Conservation (phyloP, 1,140 invertebrate species). For the Vanessa atalanta region DNA sequence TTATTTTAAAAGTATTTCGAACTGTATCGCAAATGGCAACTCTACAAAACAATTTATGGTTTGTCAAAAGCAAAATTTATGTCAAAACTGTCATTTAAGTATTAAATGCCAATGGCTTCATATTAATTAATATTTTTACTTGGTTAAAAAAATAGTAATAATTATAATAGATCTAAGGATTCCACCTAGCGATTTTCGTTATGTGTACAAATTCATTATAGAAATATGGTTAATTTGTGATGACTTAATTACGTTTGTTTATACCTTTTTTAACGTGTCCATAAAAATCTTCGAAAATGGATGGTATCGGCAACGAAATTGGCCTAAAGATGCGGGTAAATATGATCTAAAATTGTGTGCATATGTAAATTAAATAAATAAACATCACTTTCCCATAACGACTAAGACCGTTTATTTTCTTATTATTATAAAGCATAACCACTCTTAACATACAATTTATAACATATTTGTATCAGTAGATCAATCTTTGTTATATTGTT, state of each 20-base stretch:
- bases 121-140: conserved; percentile 3
- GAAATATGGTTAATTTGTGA: not conserved
- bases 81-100: not conserved
- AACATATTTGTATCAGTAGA: too few relatives aligned
- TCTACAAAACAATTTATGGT: not conserved
- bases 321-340: conserved; percentile 85
- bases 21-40: not conserved
- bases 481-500: not conserved
- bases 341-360: not conserved
- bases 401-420: too few relatives aligned
- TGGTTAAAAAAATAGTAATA: not conserved
- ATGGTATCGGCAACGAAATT: conserved; percentile 83
- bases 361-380: not conserved
- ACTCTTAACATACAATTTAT: too few relatives aligned
- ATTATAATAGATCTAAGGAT: not conserved
- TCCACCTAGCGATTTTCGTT: not conserved
- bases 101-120: conserved; percentile 10
- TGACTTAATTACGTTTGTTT: not conserved
- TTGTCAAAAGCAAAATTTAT: not conserved
- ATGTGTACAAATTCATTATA: not conserved
- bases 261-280: conserved; percentile 1
- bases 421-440: too few relatives aligned
- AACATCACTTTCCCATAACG: not conserved
- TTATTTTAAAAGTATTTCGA: too few relatives aligned
- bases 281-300: conserved; percentile 63